Conservation (phyloP, 2,797 vertebrate genomes). For the Setipinna tenuifilis region DNA sequence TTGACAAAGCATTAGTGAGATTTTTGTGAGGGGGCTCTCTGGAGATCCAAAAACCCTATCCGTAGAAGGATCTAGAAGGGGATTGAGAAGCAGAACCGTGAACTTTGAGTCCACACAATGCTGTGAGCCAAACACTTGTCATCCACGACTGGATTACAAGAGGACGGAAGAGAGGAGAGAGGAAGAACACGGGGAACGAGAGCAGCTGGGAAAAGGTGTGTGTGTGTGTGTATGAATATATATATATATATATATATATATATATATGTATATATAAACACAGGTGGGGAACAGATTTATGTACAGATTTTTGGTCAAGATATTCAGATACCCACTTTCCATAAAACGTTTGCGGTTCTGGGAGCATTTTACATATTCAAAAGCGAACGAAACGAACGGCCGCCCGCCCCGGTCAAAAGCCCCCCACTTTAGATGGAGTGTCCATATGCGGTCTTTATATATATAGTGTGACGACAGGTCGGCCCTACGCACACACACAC, state of each 20-base stretch:
- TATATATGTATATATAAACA: background rate
- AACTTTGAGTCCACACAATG: background rate
- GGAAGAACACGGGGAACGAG: background rate
- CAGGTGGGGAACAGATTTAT: conserved; percentile 22
- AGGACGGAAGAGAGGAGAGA: background rate
- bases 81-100: background rate
- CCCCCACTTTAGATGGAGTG: background rate
- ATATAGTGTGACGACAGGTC: background rate
- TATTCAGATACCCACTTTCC: background rate
- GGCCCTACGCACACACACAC: no score
- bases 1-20: background rate
- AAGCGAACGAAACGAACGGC: background rate
- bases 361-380: background rate
- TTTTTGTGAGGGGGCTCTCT: background rate
- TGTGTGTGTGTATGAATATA: background rate
- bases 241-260: background rate
- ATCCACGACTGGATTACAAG: background rate
- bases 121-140: background rate
- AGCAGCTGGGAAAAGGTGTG: background rate
- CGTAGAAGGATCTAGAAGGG: background rate
- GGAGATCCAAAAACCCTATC: background rate
- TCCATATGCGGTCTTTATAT: conserved; percentile 4
- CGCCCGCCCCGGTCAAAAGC: background rate
- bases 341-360: background rate
- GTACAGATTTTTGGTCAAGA: conserved; percentile 1